phyloP scores from a whole-genome alignment of 2,888 invertebrate genomes.

The Elysia crispata region DNA sequence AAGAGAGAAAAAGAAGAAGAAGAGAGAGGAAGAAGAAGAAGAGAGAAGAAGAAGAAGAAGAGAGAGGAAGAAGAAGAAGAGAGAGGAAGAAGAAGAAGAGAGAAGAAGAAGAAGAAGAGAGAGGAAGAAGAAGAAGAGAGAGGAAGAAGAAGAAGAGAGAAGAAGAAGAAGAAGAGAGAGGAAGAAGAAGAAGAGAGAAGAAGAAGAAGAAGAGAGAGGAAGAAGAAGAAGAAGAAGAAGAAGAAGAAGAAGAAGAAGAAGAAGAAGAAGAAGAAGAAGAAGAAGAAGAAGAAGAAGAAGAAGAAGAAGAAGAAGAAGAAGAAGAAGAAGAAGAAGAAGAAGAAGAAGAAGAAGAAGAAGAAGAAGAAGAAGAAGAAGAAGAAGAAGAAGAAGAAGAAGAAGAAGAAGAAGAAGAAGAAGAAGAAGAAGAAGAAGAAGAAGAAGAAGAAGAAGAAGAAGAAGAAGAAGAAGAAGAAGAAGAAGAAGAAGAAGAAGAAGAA shows the following conservation, averaged over 20 bases:
- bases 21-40: background rate
- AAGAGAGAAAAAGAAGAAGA: background rate
- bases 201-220: no score
- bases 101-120: no score
- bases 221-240: background rate
- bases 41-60: background rate
- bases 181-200: background rate
- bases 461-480: conserved; percentile 34
- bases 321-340: background rate
- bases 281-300: conserved; percentile 9
- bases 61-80: background rate
- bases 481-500: conserved; percentile 31
- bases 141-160: no score
- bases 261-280: background rate
- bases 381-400: no score
- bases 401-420: no score
- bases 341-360: background rate
- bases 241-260: background rate
- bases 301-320: conserved; percentile 31
- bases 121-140: no score
- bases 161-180: background rate
- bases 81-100: background rate
- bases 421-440: background rate
- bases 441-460: conserved; percentile 20
- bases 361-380: no score